Base-by-base conservation (phyloP, 2,888 invertebrate genomes). In the Thera britannica region DNA sequence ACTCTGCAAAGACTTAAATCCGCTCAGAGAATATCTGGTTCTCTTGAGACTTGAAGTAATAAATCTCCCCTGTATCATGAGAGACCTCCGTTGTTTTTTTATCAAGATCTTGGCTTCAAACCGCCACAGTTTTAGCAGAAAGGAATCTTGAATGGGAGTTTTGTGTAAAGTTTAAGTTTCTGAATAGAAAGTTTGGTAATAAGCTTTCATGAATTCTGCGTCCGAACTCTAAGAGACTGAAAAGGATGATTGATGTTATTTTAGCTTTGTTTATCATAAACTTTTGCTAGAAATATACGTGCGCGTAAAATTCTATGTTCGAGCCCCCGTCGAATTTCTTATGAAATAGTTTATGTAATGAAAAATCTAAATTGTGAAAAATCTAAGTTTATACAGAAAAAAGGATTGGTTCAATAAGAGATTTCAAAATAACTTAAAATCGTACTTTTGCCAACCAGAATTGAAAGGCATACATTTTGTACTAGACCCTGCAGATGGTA, bases 31-130 rank as follows among this genome's bases (percentile, higher is more conserved):
- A 87, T 86, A 89, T 89, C 82, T 79, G 79, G 79, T 77, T 75
- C 88, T 83, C 86, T 61, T 74, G 85, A 87, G 89, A 84, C 84
- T 85, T 80, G 67, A 70, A 78, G 88, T 78, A 88, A 90, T 90
- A 90, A 90, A 90, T 90, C 89, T 87, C 77, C 79, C 77, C 82
- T 84, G 80, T 84, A 88, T 86, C 88, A 83, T 81, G 77, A 79
- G 77, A 78, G 80, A 82, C 83, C 82, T 81, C 81, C 80, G 79
- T 83, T 80, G 77, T 84, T 23, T 86, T 86, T 85, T 88, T 89
- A 88, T 88, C 88, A 83, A 84, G 87, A 88, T 88, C 81, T 73
- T 72, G 72, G 74, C 71, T 75, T 77, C 73, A 73, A 69, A 70
- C 58, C 68, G 58, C 70, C 72, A 72, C 72, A 73, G 75, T 71